Evolutionary conservation across 2,888 invertebrate genomes (phyloP).

Genomic region (Steromphala cineraria): DNA sequence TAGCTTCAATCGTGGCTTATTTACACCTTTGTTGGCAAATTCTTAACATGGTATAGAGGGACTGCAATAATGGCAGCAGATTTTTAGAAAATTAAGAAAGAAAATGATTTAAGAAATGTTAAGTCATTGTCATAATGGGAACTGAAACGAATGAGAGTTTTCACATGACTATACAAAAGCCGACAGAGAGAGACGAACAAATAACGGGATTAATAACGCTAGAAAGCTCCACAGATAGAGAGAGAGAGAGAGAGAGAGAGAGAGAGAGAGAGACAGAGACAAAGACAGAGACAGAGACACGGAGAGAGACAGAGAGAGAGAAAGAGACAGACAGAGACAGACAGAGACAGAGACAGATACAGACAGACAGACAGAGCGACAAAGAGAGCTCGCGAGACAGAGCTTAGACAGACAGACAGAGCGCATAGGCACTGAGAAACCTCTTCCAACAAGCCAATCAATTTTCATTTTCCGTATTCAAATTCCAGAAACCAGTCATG

Average conservation of each 20-base stretch:
- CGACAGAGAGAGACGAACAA: neutral
- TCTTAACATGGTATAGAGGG: too few species aligned
- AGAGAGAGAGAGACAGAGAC: slow-evolving; percentile 15
- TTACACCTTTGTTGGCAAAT: too few species aligned
- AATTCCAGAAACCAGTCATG: neutral
- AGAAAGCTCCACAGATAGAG: too few species aligned
- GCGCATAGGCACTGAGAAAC: neutral
- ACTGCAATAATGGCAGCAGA: too few species aligned
- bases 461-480: too few species aligned
- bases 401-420: neutral
- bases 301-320: neutral
- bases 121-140: neutral
- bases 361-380: too few species aligned
- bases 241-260: neutral
- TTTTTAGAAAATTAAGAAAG: too few species aligned
- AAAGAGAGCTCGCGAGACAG: neutral
- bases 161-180: neutral
- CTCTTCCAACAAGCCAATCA: too few species aligned
- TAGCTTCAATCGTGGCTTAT: too few species aligned
- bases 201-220: neutral
- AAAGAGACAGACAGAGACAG: neutral
- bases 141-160: neutral
- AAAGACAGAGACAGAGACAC: too few species aligned
- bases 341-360: too few species aligned
- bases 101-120: too few species aligned